phyloP scores from a whole-genome alignment of 1,140 invertebrate species.

The Bombus balteatus region DNA sequence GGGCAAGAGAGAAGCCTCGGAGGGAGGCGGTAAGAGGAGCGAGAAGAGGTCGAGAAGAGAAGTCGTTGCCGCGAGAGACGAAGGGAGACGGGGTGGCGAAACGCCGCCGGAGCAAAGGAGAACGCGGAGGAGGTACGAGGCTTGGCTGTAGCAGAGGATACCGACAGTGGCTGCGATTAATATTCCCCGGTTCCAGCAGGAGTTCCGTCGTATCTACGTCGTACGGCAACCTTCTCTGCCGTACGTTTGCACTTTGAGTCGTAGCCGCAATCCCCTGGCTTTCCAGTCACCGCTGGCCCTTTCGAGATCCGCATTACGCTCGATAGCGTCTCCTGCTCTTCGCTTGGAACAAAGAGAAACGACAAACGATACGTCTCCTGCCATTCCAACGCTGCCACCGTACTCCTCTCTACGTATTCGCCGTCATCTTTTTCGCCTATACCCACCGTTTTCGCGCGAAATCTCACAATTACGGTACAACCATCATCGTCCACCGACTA shows the following conservation, averaged over 20 bases:
- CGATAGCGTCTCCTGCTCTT: slow-evolving; percentile 28
- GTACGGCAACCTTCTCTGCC: slow-evolving; percentile 45
- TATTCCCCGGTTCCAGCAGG: slow-evolving; percentile 75
- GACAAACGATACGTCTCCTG: background rate
- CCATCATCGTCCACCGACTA: too few relatives aligned
- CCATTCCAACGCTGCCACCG: background rate
- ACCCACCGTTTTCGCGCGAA: too few relatives aligned
- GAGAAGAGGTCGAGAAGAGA: slow-evolving; percentile 46
- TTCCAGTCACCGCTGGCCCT: slow-evolving; percentile 58
- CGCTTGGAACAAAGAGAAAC: slow-evolving; percentile 7
- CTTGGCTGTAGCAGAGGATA: slow-evolving; percentile 51
- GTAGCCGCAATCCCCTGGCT: slow-evolving; percentile 51
- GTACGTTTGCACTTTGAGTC: slow-evolving; percentile 65
- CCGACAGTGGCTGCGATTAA: slow-evolving; percentile 79
- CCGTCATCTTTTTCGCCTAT: too few relatives aligned
- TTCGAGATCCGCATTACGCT: slow-evolving; percentile 62
- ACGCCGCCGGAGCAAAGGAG: slow-evolving; percentile 14
- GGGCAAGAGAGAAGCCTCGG: slow-evolving; percentile 57
- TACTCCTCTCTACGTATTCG: background rate
- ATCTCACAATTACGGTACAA: too few relatives aligned
- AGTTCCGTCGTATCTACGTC: slow-evolving; percentile 57
- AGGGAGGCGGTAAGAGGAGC: slow-evolving; percentile 9
- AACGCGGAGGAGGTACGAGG: background rate
- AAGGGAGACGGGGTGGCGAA: background rate
- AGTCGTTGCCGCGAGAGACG: background rate